These are phyloP conservation scores for Amphipoea lucens DNA, from an alignment of 2,888 invertebrate genomes.

Conservation along the genomic window DNA sequence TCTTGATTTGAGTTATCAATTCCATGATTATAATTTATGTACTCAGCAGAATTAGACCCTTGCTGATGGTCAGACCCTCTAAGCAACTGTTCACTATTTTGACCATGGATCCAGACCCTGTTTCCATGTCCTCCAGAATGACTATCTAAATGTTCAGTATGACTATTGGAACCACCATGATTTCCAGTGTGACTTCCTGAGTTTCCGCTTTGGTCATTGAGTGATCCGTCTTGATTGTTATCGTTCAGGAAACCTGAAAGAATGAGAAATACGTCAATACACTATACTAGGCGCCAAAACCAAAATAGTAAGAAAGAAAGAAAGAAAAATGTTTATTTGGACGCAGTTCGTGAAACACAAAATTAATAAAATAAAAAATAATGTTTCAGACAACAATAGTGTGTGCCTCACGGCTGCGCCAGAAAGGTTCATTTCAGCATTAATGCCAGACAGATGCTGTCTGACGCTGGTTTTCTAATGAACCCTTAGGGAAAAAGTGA, in stretches of 20 bases:
- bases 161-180: background rate
- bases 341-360: too few relatives aligned
- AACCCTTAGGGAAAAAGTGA: too few relatives aligned
- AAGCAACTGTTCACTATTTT: background rate
- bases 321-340: background rate
- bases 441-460: too few relatives aligned
- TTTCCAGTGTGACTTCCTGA: background rate
- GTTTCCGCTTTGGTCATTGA: too few relatives aligned
- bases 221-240: background rate
- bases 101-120: background rate
- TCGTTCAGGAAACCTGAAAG: constrained; percentile 1
- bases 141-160: background rate
- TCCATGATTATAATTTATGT: background rate
- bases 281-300: background rate
- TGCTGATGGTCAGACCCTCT: background rate
- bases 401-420: too few relatives aligned
- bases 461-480: too few relatives aligned
- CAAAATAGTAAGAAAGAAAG: background rate
- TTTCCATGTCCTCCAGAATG: background rate
- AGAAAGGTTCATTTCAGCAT: too few relatives aligned
- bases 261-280: background rate
- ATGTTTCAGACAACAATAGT: too few relatives aligned
- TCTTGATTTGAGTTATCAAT: background rate
- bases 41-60: background rate
- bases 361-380: too few relatives aligned